Percentiles rank a stretch among this genome's conserved stretches.
These are phyloP conservation scores for Aphidius ervi DNA, from an alignment of 1,140 invertebrate species.

Conservation along the genomic window DNA sequence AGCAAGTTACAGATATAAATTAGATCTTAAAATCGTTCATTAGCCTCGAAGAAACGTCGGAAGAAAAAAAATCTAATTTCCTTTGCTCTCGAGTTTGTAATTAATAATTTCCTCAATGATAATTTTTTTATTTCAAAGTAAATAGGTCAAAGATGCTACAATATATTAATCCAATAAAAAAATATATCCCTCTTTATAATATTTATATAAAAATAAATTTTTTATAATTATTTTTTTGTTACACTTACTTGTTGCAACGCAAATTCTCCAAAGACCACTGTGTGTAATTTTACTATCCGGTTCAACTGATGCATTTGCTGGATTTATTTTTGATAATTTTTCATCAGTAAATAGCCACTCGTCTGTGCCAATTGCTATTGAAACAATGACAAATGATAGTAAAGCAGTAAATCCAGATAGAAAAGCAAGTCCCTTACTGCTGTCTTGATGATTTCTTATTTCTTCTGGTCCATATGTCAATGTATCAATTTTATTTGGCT, in stretches of 20 bases:
- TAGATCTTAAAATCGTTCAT: too few species aligned
- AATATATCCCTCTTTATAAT: too few species aligned
- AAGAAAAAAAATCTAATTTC: slow-evolving; percentile 2
- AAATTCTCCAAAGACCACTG: slow-evolving; percentile 48
- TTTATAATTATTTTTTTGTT: background rate
- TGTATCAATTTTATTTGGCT: slow-evolving; percentile 8
- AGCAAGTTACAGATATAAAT: too few species aligned
- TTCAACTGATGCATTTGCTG: slow-evolving; percentile 37
- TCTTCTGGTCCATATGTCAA: too few species aligned
- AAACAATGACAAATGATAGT: slow-evolving; percentile 55
- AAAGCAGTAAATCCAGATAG: slow-evolving; percentile 50
- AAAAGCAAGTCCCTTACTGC: slow-evolving; percentile 35
- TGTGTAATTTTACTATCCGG: slow-evolving; percentile 47
- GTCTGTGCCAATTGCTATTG: slow-evolving; percentile 56
- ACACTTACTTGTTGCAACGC: slow-evolving; percentile 45
- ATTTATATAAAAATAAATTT: background rate
- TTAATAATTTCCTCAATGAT: background rate
- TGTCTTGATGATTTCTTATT: background rate
- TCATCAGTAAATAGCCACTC: slow-evolving; percentile 60
- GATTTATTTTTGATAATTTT: slow-evolving; percentile 52
- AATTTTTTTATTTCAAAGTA: background rate
- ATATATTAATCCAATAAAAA: too few species aligned
- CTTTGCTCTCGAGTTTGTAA: background rate
- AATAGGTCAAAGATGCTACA: too few species aligned
- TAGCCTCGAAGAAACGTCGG: background rate